Evolutionary conservation across 2,797 vertebrate species (phyloP).

Genomic region (Rhincodon typus): DNA sequence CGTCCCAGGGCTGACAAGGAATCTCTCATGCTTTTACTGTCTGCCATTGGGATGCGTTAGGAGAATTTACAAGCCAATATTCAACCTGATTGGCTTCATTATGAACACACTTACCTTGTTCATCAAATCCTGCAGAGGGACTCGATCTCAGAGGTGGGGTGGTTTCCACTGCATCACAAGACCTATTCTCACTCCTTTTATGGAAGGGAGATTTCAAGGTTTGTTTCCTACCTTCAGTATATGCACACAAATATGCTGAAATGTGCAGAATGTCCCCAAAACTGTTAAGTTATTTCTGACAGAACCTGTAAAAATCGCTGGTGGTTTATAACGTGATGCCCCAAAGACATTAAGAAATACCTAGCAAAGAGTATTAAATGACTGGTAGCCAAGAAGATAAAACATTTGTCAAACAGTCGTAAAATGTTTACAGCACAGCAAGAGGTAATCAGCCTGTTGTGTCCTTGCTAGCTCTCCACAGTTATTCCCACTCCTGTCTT

Average conservation of each 20-base stretch:
- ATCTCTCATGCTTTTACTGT: too few species aligned
- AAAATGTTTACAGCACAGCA: neutral
- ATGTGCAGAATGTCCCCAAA: neutral
- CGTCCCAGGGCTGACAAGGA: too few species aligned
- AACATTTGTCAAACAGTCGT: neutral
- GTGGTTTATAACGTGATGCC: neutral
- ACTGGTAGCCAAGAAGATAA: neutral
- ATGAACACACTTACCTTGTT: too few species aligned
- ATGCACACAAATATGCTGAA: neutral
- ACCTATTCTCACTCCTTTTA: neutral
- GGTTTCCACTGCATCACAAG: neutral
- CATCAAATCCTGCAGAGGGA: too few species aligned
- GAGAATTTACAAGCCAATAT: too few species aligned
- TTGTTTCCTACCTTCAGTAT: neutral
- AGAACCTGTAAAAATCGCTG: neutral
- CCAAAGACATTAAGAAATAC: neutral
- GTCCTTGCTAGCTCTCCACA: neutral
- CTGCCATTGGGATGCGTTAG: too few species aligned
- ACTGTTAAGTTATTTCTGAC: conserved; percentile 3
- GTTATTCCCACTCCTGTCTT: neutral
- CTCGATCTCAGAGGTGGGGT: neutral
- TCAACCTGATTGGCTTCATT: too few species aligned
- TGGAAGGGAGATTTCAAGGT: neutral
- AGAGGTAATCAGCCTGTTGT: too few species aligned
- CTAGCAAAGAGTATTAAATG: neutral